Evolutionary conservation across 2,113 vertebrate genomes (phyloP), one percentile per base, ranked within the genome.

Genomic region (Percina caprodes): DNA sequence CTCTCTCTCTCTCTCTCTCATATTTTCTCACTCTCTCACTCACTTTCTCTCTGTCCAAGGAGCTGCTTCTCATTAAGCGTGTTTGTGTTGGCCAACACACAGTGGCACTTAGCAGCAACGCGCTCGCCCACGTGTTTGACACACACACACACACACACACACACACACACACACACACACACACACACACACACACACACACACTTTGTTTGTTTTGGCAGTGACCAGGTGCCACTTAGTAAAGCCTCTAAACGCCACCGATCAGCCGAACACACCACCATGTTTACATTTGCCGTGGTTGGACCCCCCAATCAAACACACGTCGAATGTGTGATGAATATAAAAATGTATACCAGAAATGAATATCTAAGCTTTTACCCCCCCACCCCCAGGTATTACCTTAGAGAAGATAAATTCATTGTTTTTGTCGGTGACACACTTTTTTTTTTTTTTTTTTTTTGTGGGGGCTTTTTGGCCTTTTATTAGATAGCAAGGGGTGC

Each of bases 1-100:
- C 39, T 23, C 61, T 26, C 59, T 85, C 85, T 77, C 84, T 3
- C 76, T 82, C 46, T 86, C 90, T 89, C 35, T 39, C 60, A 13
- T 42, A 21, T 11, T 86, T 83, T 71, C 84, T 4, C 74, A 79
- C 58, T 84, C 90, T 86, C 67, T 33, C 26, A 4, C 81, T 81
- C 33, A 85, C 82, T 77, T 85, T 1, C 78, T 83, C 63, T 87
- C 90, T 90, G 86, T 92, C 90, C 89, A 92, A 84, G 92, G 83
- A 94, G 92, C 94, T 96, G 93, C 92, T 94, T 93, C 93, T 96
- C 94, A 95, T 95, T 95, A 95, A 86, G 79, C 58, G 71, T 96
- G 93, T 95, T 95, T 95, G 92, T 92, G 92, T 96, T 96, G 94
- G 95, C 94, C 49, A 71, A 46, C 74, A 80, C 86, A 85, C 85